A percentile compares a stretch with the other conserved stretches of the same genome.
phyloP scores from a whole-genome alignment of 2,113 vertebrate genomes.

The Scortum barcoo region DNA sequence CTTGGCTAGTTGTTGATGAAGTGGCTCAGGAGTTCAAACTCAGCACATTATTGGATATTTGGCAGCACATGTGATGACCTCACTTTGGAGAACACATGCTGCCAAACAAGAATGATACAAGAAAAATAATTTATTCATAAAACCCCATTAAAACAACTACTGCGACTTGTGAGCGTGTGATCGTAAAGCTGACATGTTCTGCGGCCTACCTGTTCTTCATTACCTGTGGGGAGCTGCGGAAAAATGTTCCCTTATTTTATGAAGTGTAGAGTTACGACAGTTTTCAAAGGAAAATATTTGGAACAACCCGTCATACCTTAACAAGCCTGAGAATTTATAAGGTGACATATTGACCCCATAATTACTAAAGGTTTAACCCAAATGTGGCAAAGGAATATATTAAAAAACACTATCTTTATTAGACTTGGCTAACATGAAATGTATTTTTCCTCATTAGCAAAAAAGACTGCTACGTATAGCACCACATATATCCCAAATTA shows the following conservation, averaged over 20 bases:
- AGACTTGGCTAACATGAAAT: background rate
- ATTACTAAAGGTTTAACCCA: background rate
- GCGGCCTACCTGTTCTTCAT: background rate
- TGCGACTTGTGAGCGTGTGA: slow-evolving; percentile 4
- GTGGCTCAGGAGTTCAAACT: background rate
- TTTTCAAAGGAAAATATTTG: background rate
- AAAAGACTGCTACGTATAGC: background rate
- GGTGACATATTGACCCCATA: background rate
- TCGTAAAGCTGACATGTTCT: background rate
- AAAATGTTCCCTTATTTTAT: slow-evolving; percentile 2
- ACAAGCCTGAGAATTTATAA: background rate
- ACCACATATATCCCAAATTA: background rate
- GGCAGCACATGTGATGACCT: background rate
- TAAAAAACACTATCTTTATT: slow-evolving; percentile 8
- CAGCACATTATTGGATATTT: background rate
- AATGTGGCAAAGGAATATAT: background rate
- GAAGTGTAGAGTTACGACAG: slow-evolving; percentile 8
- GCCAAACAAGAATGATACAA: background rate
- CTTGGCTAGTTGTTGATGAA: background rate
- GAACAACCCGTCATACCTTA: background rate
- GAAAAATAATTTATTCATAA: background rate
- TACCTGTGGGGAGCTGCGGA: slow-evolving; percentile 11
- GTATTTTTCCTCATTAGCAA: background rate
- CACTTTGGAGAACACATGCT: background rate
- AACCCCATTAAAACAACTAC: background rate